These are phyloP conservation scores for Montipora sp. DNA, from an alignment of 64 coral and sea anemone species.

Conservation along the genomic window DNA sequence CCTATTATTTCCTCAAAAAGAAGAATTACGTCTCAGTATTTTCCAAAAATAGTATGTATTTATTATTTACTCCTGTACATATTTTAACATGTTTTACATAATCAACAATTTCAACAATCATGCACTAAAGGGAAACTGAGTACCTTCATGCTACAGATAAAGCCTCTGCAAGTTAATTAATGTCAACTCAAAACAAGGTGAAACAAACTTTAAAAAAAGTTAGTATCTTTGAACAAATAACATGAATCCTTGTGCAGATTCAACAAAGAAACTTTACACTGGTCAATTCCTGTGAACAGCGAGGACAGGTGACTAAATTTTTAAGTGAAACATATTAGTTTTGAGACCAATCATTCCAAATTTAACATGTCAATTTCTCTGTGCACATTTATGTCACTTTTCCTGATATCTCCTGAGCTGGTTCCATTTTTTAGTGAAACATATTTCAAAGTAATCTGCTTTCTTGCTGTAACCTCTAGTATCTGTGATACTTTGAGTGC, in stretches of 20 bases:
- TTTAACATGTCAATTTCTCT: constrained; percentile 9
- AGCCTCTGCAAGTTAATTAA: background rate
- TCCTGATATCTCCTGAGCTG: background rate
- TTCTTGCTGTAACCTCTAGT: background rate
- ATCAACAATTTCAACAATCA: background rate
- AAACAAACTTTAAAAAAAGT: background rate
- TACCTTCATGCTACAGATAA: too few species aligned
- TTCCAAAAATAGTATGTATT: background rate
- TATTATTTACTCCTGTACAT: background rate
- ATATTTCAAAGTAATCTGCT: background rate
- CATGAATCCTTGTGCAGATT: background rate
- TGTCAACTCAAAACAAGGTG: background rate
- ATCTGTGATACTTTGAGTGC: background rate
- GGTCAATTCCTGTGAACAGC: too few species aligned
- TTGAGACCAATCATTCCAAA: background rate
- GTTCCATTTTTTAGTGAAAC: background rate
- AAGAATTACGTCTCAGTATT: background rate
- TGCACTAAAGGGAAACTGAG: background rate
- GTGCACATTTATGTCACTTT: background rate
- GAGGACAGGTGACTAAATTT: too few species aligned
- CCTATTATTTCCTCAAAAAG: background rate
- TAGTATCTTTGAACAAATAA: background rate
- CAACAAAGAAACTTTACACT: background rate
- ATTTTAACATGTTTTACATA: background rate
- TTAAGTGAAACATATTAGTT: too few species aligned